phyloP scores from a whole-genome alignment of 2,888 invertebrate species.

The Acanthoscelides obtectus region DNA sequence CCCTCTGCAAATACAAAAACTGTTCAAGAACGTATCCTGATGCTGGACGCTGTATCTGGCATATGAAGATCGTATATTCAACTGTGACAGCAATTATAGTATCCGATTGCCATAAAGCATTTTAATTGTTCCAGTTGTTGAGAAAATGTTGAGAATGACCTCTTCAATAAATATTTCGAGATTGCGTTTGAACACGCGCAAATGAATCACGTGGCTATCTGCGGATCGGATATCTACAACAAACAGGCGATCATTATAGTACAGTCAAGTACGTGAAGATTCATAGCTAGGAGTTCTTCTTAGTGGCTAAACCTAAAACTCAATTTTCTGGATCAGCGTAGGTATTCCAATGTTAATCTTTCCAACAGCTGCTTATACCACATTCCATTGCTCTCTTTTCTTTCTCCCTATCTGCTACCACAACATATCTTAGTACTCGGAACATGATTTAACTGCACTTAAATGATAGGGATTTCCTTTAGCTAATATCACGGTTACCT shows the following conservation, averaged over 20 bases:
- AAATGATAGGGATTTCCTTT: too few relatives aligned
- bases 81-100: not conserved
- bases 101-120: not conserved
- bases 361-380: too few relatives aligned
- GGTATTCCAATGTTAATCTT: too few relatives aligned
- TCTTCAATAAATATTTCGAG: not conserved
- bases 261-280: too few relatives aligned
- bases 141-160: not conserved
- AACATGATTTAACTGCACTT: too few relatives aligned
- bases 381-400: too few relatives aligned
- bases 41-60: not conserved
- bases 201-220: not conserved
- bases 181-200: not conserved
- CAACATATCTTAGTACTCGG: too few relatives aligned
- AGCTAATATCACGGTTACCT: too few relatives aligned
- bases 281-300: too few relatives aligned
- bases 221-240: not conserved
- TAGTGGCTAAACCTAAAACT: too few relatives aligned
- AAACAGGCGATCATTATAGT: not conserved
- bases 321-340: too few relatives aligned
- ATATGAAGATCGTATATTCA: not conserved
- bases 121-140: not conserved
- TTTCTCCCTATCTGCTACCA: too few relatives aligned
- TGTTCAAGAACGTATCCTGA: not conserved
- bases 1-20: not conserved